These are phyloP conservation scores for Heliconius cydno DNA, from an alignment of 2,888 invertebrate genomes.

Conservation along the genomic window DNA sequence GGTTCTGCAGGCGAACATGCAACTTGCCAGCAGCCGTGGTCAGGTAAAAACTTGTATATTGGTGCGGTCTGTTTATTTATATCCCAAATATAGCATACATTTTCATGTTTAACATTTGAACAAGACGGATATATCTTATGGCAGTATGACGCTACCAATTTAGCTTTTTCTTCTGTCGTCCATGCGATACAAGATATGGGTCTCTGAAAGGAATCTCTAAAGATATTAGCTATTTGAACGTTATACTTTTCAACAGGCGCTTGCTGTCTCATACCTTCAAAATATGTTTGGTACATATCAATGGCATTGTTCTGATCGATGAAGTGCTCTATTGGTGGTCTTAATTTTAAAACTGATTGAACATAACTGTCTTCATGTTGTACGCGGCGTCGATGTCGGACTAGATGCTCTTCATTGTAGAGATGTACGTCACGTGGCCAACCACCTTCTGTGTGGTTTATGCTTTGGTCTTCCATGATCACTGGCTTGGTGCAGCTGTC, in stretches of 20 bases:
- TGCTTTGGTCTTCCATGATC: constrained; percentile 83
- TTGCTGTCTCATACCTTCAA: constrained; percentile 78
- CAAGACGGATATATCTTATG: constrained; percentile 55
- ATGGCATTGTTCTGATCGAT: constrained; percentile 91
- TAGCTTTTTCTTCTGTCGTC: constrained; percentile 86
- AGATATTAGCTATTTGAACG: constrained; percentile 86
- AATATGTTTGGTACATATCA: constrained; percentile 91
- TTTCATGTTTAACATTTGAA: constrained; percentile 49
- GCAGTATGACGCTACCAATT: constrained; percentile 86
- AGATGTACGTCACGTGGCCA: constrained; percentile 91
- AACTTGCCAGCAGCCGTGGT: constrained; percentile 70
- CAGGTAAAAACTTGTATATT: constrained; percentile 59
- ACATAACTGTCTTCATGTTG: constrained; percentile 91
- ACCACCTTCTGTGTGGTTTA: constrained; percentile 91
- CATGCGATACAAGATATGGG: constrained; percentile 86
- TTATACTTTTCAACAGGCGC: constrained; percentile 82
- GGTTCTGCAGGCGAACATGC: constrained; percentile 68
- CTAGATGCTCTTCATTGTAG: constrained; percentile 87
- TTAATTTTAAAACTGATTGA: constrained; percentile 83
- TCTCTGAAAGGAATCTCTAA: constrained; percentile 83
- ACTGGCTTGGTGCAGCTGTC: constrained; percentile 85
- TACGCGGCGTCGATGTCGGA: constrained; percentile 89
- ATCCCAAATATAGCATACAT: constrained; percentile 88
- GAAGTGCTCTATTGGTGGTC: constrained; percentile 85
- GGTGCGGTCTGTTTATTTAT: constrained; percentile 73